Base-by-base conservation (phyloP, 1,140 invertebrate genomes). In the Drosophila oshimai region DNA sequence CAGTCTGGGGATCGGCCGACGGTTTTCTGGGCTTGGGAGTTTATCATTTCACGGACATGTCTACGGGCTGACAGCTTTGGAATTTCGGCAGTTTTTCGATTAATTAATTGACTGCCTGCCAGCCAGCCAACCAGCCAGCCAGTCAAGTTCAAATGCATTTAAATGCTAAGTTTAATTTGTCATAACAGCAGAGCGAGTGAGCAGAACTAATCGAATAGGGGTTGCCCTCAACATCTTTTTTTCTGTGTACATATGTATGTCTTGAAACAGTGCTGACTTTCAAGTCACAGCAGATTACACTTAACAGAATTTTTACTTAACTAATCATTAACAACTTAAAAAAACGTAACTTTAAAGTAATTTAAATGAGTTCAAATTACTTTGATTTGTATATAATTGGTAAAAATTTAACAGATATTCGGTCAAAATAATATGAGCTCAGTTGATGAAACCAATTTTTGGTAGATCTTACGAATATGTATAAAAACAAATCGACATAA, bases 11-110 rank as follows among this genome's bases (percentile, higher is more conserved):
- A 37, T 70, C 70, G 65, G 42, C 74, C 45, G 44, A 50, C 57
- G 67, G 41, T 49, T 69, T 50, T 77, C 51, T 62, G 50, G 29
- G 47, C 39, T 73, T 41, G 54, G 53, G 37, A 51, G 60, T 73
- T 83, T 62, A 84, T 84, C 80, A 86, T 79, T 84, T 84, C 44
- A 67, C 51, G 55, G 65, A 67, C 80, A 61, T 68, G 79, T 84
- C 79, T 79, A 67, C 65, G 20, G 77, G 51, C 68, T 74, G 74
- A 67, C 80, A 71, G 70, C 69, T 73, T 55, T 67, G 80, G 69
- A 77, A 79, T 70, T 74, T 68, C 41, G 73, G 54, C 65, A 72
- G 69, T 72, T 53, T 72, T 72, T 72, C 68, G 68, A 73, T 73
- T 73, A 73, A 73, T 73, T 73, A 73, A 73, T 73, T 73, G 69